Percentiles rank a stretch among this genome's conserved stretches.
These are phyloP conservation scores for Drosophila maculinotata DNA, from an alignment of 2,888 invertebrate species.

Conservation along the genomic window DNA sequence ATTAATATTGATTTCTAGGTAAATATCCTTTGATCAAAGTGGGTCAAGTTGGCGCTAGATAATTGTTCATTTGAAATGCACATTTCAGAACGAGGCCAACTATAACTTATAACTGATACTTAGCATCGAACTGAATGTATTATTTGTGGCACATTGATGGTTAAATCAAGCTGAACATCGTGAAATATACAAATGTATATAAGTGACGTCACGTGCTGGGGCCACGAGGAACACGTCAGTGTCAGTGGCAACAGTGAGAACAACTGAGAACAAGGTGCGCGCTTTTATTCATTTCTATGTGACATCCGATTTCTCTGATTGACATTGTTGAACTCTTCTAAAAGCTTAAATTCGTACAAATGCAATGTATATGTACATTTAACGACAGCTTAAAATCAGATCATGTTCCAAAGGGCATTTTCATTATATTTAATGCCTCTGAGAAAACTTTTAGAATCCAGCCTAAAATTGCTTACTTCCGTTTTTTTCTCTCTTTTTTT, in stretches of 20 bases:
- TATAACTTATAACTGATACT: constrained; percentile 6
- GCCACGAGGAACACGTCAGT: constrained; percentile 62
- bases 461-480: constrained; percentile 43
- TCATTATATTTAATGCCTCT: constrained; percentile 1
- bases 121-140: not conserved
- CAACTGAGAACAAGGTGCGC: constrained; percentile 43
- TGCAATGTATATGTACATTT: not conserved
- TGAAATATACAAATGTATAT: constrained; percentile 22
- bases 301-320: constrained; percentile 37
- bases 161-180: constrained; percentile 14
- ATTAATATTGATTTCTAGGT: constrained; percentile 54
- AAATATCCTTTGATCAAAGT: constrained; percentile 37
- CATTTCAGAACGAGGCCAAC: constrained; percentile 15
- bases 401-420: constrained; percentile 42
- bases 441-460: constrained; percentile 8
- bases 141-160: constrained; percentile 4
- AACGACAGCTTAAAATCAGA: constrained; percentile 15
- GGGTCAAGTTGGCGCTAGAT: constrained; percentile 33
- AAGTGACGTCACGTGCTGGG: constrained; percentile 47
- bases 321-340: constrained; percentile 40
- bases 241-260: constrained; percentile 7
- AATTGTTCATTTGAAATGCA: constrained; percentile 25
- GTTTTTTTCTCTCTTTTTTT: constrained; percentile 23
- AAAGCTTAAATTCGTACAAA: not conserved
- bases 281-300: constrained; percentile 6